Evolutionary conservation across 2,797 vertebrate species (phyloP), one percentile per base, ranked within the genome.

Genomic region (Manis crassicaudata): DNA sequence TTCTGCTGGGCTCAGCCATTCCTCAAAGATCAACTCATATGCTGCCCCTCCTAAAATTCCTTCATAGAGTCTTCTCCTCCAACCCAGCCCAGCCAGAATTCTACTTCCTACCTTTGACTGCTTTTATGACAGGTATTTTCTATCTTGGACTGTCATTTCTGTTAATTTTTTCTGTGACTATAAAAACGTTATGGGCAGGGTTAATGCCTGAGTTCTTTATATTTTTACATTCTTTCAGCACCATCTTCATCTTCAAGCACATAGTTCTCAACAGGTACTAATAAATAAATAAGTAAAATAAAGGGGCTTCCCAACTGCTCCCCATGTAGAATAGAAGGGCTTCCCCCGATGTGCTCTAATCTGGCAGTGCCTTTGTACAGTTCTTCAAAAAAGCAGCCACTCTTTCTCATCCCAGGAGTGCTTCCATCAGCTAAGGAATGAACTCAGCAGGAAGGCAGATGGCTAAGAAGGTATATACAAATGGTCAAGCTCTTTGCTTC

Each of bases 91-190:
- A 32, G 52, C 27, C 54, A 16, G 85, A 95, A 75, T 80, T 65
- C 6, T 54, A 27, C 40, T 82, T 94, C 84, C 56, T 6, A 86
- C 25, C 68, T 85, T n/a, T 54, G 29, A 63, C 60, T 43, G 72
- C 25, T 75, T 73, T 94, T 70, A n/a, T 37, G 65, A 40, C 68
- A 88, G 85, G 29, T 89, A 56, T 92, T 95, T 97, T 81, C 65
- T 92, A 35, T 70, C 54, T 87, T 80, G 35, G 88, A 79, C 23
- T 68, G 77, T 70, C 46, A 80, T 94, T 90, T 96, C 56, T 94
- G 32, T 70, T 56, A 37, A 65, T 87, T 43, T 80, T 88, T 97
- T 88, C n/a, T 50, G 29, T 76, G 20, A 75, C n/a, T 37, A 21
- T 73, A 72, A 82, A 79, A 35, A 88, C 46, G 0, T 72, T n/a